A percentile compares a stretch with the other conserved stretches of the same genome.
phyloP scores from a whole-genome alignment of 2,888 invertebrate species.

The Panzeria rudis region DNA sequence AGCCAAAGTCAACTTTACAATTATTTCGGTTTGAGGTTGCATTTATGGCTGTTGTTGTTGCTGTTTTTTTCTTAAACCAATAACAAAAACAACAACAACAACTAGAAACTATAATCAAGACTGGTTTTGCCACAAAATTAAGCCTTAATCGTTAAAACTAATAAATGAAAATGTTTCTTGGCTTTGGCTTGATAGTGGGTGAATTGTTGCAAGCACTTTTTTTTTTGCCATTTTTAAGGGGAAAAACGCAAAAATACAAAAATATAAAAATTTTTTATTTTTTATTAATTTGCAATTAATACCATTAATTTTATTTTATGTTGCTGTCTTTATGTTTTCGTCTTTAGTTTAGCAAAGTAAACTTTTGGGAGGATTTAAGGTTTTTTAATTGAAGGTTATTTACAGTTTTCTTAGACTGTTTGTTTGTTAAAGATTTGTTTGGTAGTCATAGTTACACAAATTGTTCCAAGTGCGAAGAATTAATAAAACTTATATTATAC shows the following conservation, averaged over 20 bases:
- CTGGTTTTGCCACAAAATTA: conserved; percentile 69
- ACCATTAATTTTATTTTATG: conserved; percentile 59
- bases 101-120: conserved; percentile 56
- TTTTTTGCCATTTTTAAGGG: background rate
- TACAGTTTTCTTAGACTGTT: conserved; percentile 23
- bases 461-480: conserved; percentile 67
- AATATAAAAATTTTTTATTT: conserved; percentile 4
- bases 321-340: conserved; percentile 17
- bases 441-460: conserved; percentile 45
- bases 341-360: background rate
- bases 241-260: conserved; percentile 4
- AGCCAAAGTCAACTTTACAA: conserved; percentile 71
- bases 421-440: conserved; percentile 47
- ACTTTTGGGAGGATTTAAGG: background rate
- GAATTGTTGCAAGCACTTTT: conserved; percentile 36
- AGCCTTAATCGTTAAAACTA: conserved; percentile 64
- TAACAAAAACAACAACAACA: conserved; percentile 17
- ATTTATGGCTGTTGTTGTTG: conserved; percentile 7
- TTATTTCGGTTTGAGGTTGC: conserved; percentile 62
- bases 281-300: conserved; percentile 72
- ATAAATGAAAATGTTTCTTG: conserved; percentile 68
- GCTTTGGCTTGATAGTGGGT: conserved; percentile 64
- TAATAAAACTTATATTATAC: conserved; percentile 25
- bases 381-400: conserved; percentile 59
- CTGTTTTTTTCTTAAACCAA: conserved; percentile 23